Base-by-base conservation (phyloP, 2,113 vertebrate species). In the Camelus bactrianus region DNA sequence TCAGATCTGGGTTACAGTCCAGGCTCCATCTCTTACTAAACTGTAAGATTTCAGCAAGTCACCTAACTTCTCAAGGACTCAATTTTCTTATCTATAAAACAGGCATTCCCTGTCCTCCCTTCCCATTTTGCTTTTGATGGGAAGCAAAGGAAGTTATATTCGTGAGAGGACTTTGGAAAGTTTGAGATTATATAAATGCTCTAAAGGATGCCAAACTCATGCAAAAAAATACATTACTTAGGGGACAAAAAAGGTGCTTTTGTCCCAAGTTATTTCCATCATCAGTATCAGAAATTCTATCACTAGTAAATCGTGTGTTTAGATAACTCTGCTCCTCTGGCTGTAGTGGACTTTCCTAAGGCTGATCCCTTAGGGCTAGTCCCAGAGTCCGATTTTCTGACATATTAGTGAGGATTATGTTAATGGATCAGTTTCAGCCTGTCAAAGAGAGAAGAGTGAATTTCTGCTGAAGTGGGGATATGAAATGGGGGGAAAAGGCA, bases 61-160 rank as follows among this genome's bases (percentile, higher is more conserved):
- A 38, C 7, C 5, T 69, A 15, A 70, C 2, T 91, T 72, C 92
- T 96, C 87, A 76, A 81, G 5, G 30, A 52, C 30, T 17, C 26
- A 15, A 54, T 76, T 38, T 79, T 15, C 11, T 73, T 90, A 42
- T 30, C 10, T 89, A 32, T 77, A 48, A 80, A 95, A 76, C 19
- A 6, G 48, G 15, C 13, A 2, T 62, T 11, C 15, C 38, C 10
- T 48, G 42, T 17, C 0, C 30, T 8, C 50, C 5, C 16, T 6
- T 86, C n/a, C 30, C 64, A 60, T 73, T 86, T 75, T 79, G 52
- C 38, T 93, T 96, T 89, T 85, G 35, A 19, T 93, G n/a, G 46
- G 35, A 91, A 70, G 48, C 32, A 82, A 86, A 85, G 11, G 60
- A 89, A 77, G 5, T 20, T 22, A 50, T 54, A 65, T 76, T 76